Conservation (phyloP, 1,140 invertebrate genomes). For the Trinorchestia longiramus region DNA sequence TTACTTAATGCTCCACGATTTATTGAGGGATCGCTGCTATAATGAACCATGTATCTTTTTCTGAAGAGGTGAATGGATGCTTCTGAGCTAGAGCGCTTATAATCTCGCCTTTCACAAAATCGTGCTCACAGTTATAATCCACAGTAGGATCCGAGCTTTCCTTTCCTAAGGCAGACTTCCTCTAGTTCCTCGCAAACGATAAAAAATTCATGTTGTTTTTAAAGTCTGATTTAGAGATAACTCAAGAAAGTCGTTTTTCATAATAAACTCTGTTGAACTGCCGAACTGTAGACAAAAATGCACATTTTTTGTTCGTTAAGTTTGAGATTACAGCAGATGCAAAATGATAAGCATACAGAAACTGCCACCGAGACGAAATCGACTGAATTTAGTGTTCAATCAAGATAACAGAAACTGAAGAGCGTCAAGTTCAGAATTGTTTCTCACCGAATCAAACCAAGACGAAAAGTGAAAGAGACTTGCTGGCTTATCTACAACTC, state of each 20-base stretch:
- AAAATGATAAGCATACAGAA: background rate
- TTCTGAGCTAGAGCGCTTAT: background rate
- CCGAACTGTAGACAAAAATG: background rate
- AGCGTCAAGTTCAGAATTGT: background rate
- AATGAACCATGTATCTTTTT: constrained; percentile 41
- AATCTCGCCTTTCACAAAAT: constrained; percentile 23
- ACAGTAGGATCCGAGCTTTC: background rate
- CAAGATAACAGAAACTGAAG: background rate
- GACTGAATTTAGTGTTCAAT: background rate
- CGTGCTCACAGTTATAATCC: background rate
- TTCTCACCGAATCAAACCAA: background rate
- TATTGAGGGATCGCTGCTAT: constrained; percentile 21
- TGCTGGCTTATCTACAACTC: background rate
- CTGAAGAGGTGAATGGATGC: constrained; percentile 42
- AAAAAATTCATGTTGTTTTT: background rate
- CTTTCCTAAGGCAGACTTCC: background rate
- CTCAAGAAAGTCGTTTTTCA: background rate
- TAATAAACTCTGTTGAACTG: background rate
- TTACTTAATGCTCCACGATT: constrained; percentile 48
- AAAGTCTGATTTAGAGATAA: background rate
- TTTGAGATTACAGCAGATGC: background rate
- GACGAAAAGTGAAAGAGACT: background rate
- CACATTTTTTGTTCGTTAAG: background rate
- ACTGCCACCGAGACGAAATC: background rate
- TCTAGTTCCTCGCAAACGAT: background rate